These are phyloP conservation scores for Sitophilus oryzae DNA, from an alignment of 1,140 invertebrate genomes.

Conservation along the genomic window DNA sequence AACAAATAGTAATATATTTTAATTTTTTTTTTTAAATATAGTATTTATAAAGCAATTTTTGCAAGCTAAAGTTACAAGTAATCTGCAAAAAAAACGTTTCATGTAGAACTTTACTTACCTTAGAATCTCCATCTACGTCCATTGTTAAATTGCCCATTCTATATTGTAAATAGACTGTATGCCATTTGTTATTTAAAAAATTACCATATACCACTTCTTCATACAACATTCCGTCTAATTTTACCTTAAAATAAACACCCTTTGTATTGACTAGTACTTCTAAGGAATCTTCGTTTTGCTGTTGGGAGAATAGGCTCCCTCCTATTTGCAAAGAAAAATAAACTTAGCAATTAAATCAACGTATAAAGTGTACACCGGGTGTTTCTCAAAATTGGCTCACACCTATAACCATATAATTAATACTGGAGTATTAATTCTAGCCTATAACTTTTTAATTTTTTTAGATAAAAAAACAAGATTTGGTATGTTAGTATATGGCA, in stretches of 20 bases:
- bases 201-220: constrained; percentile 58
- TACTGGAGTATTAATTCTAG: too few relatives aligned
- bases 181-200: constrained; percentile 74
- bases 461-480: too few relatives aligned
- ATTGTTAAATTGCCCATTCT: constrained; percentile 60
- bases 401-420: too few relatives aligned
- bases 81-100: constrained; percentile 29
- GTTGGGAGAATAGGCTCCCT: constrained; percentile 67
- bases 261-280: constrained; percentile 60
- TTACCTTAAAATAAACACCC: constrained; percentile 59
- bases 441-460: too few relatives aligned
- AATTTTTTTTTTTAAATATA: too few relatives aligned
- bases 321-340: constrained; percentile 42
- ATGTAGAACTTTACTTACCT: constrained; percentile 33
- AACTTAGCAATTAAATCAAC: too few relatives aligned
- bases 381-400: too few relatives aligned
- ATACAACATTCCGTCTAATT: constrained; percentile 51
- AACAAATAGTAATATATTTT: too few relatives aligned
- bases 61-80: too few relatives aligned
- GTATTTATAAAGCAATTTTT: too few relatives aligned
- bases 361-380: too few relatives aligned
- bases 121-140: constrained; percentile 50
- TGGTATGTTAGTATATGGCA: too few relatives aligned
- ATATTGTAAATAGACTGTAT: constrained; percentile 65
- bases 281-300: constrained; percentile 59